Evolutionary conservation across 2,113 vertebrate genomes (phyloP).

Genomic region (Hiodon tergisus): DNA sequence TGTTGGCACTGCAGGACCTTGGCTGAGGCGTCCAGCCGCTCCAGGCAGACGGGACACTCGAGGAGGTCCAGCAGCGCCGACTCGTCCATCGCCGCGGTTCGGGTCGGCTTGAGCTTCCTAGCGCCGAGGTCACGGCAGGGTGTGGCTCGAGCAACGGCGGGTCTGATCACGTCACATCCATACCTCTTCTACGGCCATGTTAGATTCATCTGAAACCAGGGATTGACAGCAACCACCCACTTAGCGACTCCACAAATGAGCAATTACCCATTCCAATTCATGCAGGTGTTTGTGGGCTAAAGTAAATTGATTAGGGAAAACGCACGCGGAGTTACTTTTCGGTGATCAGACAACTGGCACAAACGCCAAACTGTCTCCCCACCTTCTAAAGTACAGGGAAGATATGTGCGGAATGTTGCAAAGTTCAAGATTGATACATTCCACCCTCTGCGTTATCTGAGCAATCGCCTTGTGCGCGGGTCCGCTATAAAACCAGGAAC

Average conservation of each 20-base stretch:
- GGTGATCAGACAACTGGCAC: no score
- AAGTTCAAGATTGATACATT: conserved; percentile 7
- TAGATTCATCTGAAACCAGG: conserved; percentile 48
- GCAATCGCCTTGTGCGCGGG: not conserved
- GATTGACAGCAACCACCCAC: conserved; percentile 23
- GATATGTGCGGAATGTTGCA: conserved; percentile 15
- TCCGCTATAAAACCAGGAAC: no score
- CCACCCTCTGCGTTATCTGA: conserved; percentile 2
- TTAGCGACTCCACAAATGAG: not conserved
- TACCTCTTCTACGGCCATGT: conserved; percentile 66
- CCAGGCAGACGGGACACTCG: conserved; percentile 95
- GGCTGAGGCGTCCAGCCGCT: conserved; percentile 89
- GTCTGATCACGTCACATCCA: conserved; percentile 86
- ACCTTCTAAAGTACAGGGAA: not conserved
- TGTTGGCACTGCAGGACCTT: conserved; percentile 98
- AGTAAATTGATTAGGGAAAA: no score
- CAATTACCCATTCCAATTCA: no score
- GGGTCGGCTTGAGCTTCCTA: not conserved
- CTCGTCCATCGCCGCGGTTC: conserved; percentile 76
- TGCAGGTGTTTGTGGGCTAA: no score
- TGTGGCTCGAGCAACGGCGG: conserved; percentile 31
- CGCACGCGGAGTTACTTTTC: no score
- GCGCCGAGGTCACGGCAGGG: conserved; percentile 11
- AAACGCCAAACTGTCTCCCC: no score
- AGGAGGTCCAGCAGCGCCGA: conserved; percentile 91